These are phyloP conservation scores for Cydia strobilella DNA, from an alignment of 1,140 invertebrate genomes.

Conservation along the genomic window DNA sequence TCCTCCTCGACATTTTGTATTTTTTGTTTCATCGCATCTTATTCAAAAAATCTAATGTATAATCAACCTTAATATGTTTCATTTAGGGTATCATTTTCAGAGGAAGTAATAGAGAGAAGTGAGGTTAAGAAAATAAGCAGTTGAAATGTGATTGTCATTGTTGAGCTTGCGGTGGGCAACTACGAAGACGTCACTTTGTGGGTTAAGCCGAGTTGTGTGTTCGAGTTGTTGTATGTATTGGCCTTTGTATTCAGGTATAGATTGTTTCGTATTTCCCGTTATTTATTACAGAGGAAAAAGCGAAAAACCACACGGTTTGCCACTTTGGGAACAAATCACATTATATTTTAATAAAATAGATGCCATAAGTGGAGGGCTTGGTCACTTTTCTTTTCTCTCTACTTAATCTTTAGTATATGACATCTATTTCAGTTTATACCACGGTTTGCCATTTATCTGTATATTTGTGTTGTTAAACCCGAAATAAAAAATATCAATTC, in stretches of 20 bases:
- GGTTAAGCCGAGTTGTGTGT: slow-evolving; percentile 6
- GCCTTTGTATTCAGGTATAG: not conserved
- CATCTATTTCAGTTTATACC: too few species aligned
- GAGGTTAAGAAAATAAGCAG: not conserved
- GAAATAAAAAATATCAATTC: too few species aligned
- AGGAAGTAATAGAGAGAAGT: not conserved
- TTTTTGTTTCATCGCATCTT: not conserved
- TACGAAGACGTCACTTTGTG: slow-evolving; percentile 24
- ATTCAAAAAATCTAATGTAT: not conserved
- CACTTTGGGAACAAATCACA: too few species aligned
- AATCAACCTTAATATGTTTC: not conserved
- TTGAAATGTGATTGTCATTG: slow-evolving; percentile 53
- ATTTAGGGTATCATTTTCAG: not conserved
- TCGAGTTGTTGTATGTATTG: not conserved
- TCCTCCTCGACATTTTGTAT: slow-evolving; percentile 36
- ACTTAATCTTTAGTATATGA: too few species aligned
- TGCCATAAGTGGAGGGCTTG: too few species aligned
- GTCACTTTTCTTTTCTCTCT: too few species aligned
- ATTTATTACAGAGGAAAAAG: not conserved
- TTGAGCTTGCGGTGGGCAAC: slow-evolving; percentile 31
- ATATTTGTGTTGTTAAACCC: too few species aligned
- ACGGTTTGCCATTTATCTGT: too few species aligned
- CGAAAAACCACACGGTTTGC: too few species aligned
- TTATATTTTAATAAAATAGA: too few species aligned
- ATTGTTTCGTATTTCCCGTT: not conserved